phyloP scores from a whole-genome alignment of 64 coral and sea anemone species.

The Stichodactyla mertensii region DNA sequence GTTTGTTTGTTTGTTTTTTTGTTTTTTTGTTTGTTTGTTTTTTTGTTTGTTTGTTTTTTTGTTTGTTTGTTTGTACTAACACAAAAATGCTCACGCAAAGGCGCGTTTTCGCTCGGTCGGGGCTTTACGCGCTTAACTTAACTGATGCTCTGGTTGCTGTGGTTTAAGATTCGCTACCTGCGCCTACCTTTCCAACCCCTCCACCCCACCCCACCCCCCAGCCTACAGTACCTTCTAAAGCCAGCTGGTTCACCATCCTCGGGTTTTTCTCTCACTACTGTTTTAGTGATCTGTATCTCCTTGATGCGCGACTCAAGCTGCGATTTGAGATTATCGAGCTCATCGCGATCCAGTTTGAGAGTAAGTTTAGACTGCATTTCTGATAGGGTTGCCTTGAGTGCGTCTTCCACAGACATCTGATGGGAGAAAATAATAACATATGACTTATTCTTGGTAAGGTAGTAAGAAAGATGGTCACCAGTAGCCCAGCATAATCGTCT shows the following conservation, averaged over 20 bases:
- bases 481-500: neutral
- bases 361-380: slow-evolving; percentile 70
- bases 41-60: no score
- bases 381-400: slow-evolving; percentile 63
- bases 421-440: neutral
- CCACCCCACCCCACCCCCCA: neutral
- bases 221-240: slow-evolving; percentile 53
- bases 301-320: slow-evolving; percentile 79
- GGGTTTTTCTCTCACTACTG: slow-evolving; percentile 63
- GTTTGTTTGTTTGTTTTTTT: no score
- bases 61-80: no score
- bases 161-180: no score
- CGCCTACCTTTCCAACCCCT: no score
- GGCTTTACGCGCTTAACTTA: no score
- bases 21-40: no score
- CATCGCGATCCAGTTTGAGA: slow-evolving; percentile 73
- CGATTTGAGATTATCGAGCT: slow-evolving; percentile 55
- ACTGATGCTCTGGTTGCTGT: no score
- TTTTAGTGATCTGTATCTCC: slow-evolving; percentile 58
- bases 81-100: no score
- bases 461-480: no score
- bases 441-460: neutral
- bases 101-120: no score
- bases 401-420: slow-evolving; percentile 74
- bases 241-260: slow-evolving; percentile 86